Conservation (phyloP, 1,140 invertebrate species). For the Diabrotica undecimpunctata region DNA sequence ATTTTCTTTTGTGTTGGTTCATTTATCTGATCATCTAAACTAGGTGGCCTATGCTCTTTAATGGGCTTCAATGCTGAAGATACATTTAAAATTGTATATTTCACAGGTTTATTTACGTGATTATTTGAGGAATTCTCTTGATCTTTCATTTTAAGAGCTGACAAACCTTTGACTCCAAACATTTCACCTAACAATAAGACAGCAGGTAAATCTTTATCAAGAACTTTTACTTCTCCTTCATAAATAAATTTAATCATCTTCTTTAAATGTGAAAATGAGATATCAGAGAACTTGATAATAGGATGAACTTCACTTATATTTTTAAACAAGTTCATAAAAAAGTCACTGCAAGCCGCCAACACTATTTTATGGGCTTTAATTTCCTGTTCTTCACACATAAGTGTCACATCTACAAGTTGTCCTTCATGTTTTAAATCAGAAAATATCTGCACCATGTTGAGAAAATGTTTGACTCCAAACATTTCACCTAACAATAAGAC, state of each 20-base stretch:
- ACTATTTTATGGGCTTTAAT: constrained; percentile 59
- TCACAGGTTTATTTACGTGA: not conserved
- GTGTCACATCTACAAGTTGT: constrained; percentile 56
- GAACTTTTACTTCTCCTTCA: constrained; percentile 54
- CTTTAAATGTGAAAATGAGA: constrained; percentile 50
- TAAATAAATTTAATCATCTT: constrained; percentile 56
- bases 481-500: constrained; percentile 48
- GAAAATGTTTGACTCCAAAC: constrained; percentile 52
- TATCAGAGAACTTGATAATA: constrained; percentile 53
- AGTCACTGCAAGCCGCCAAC: constrained; percentile 57
- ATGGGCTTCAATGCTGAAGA: no score
- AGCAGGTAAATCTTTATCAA: constrained; percentile 46
- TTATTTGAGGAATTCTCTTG: not conserved
- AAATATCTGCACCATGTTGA: constrained; percentile 58
- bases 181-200: constrained; percentile 48
- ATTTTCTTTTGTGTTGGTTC: constrained; percentile 11
- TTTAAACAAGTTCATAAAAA: constrained; percentile 45
- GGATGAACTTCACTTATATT: constrained; percentile 47
- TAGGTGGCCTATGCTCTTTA: not conserved
- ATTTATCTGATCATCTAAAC: not conserved
- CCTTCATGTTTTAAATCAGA: constrained; percentile 52
- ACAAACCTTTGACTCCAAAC: constrained; percentile 51
- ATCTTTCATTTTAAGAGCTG: constrained; percentile 26
- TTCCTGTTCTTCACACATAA: constrained; percentile 55
- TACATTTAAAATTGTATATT: not conserved